phyloP scores from a whole-genome alignment of 1,140 invertebrate genomes.

The Diorhabda sublineata region DNA sequence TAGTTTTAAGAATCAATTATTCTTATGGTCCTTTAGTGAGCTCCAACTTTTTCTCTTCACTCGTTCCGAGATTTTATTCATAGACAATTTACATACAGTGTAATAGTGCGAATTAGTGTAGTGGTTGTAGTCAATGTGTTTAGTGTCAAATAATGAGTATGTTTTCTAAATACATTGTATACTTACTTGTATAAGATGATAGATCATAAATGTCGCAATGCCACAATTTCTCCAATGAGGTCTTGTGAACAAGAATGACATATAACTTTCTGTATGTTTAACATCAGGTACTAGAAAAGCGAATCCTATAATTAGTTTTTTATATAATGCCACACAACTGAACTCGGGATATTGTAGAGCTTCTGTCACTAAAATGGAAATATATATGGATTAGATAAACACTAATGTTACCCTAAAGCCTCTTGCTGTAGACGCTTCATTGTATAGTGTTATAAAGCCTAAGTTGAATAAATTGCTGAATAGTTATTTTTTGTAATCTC shows the following conservation, averaged over 20 bases:
- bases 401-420: neutral
- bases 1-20: too few relatives aligned
- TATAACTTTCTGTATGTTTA: conserved; percentile 77
- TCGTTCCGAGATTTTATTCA: too few relatives aligned
- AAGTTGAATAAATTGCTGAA: too few relatives aligned
- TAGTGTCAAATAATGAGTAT: neutral
- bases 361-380: conserved; percentile 69
- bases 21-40: too few relatives aligned
- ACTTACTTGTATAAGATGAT: conserved; percentile 79
- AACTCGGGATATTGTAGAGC: conserved; percentile 88
- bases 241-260: conserved; percentile 83
- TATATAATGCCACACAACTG: conserved; percentile 82
- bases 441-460: too few relatives aligned
- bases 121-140: too few relatives aligned
- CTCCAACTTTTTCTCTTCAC: too few relatives aligned
- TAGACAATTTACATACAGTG: too few relatives aligned
- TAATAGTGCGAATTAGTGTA: too few relatives aligned
- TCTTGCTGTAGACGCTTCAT: too few relatives aligned
- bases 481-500: too few relatives aligned
- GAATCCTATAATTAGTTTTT: conserved; percentile 80
- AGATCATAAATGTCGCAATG: conserved; percentile 85
- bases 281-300: conserved; percentile 85
- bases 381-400: conserved; percentile 9
- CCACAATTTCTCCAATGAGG: conserved; percentile 79
- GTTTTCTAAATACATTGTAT: conserved; percentile 7